Base-by-base conservation (phyloP, 2,888 invertebrate genomes). In the Archips crataeganus region DNA sequence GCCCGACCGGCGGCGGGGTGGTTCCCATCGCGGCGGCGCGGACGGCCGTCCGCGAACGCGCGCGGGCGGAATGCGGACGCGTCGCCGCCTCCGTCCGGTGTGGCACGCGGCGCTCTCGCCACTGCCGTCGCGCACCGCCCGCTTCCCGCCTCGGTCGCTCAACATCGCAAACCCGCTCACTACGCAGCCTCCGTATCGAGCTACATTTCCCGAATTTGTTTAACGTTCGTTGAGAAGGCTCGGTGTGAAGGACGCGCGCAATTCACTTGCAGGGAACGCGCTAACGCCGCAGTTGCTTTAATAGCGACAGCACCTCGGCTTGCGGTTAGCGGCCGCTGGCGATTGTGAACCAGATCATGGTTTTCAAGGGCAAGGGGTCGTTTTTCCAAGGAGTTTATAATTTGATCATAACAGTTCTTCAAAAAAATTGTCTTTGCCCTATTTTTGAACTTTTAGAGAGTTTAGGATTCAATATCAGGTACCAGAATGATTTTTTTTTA, bases 141-240 rank as follows among this genome's bases (percentile, higher is more conserved):
- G 73, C 73, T 84, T 85, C 81, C 87, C 90, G 89, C 88, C 88
- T 87, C 78, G 75, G 77, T 57, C 78, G 79, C 82, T 80, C 79
- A 75, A 80, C 82, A 79, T 77, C 80, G 80, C 84, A 77, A 82
- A 82, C 82, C 81, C 85, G 83, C 86, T 88, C 86, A 93, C 90
- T 91, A 92, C 92, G 93, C 93, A 92, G 93, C 91, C 93, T 92
- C 91, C 87, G 92, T 94, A 94, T 92, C 90, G 92, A 94, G 91
- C 94, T 88, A 90, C 87, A 86, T 81, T 89, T 87, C 86, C 89
- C 90, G 76, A 82, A 89, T 88, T 87, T 86, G 85, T 86, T 87
- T 83, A 77, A 79, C 81, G 79, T 68, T 70, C 62, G 60, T 15
- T 45, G 60, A 51, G 69, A 75, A 70, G 66, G 61, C 42, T 66